Percentiles rank a stretch among this genome's conserved stretches.
These are phyloP conservation scores for Tragopan temminckii DNA, from an alignment of 2,797 vertebrate species.

Conservation along the genomic window DNA sequence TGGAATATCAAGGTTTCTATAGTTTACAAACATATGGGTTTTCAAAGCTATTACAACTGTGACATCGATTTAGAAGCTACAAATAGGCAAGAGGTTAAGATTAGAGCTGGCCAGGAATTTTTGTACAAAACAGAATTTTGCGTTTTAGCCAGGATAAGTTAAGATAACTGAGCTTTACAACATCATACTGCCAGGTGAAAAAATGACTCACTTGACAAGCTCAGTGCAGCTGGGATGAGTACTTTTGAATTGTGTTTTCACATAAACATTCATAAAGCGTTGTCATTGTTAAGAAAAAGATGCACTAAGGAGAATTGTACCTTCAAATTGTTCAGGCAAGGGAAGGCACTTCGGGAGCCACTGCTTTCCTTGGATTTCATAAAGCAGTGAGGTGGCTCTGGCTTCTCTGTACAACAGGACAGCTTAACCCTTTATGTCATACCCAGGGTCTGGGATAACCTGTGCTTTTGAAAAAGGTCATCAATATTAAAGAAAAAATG, in stretches of 20 bases:
- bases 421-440: not conserved
- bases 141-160: conserved; percentile 76
- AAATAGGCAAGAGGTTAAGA: conserved; percentile 74
- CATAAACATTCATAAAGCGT: conserved; percentile 30
- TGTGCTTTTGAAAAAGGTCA: not conserved
- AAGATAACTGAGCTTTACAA: conserved; percentile 63
- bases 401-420: not conserved
- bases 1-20: conserved; percentile 77
- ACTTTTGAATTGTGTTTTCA: conserved; percentile 30
- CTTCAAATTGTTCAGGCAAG: not conserved
- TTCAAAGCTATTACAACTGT: conserved; percentile 71
- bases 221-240: conserved; percentile 49
- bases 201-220: conserved; percentile 66
- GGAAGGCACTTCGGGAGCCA: not conserved
- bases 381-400: not conserved
- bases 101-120: conserved; percentile 74
- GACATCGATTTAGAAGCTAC: conserved; percentile 71
- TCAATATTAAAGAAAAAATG: not conserved
- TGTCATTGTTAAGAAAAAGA: conserved; percentile 22
- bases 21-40: conserved; percentile 77
- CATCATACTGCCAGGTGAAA: conserved; percentile 76
- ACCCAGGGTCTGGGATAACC: not conserved
- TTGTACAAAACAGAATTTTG: conserved; percentile 75
- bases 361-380: not conserved
- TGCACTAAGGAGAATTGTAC: not conserved